Evolutionary conservation across 2,113 vertebrate genomes (phyloP).

Genomic region (Entomyzon cyanotis): DNA sequence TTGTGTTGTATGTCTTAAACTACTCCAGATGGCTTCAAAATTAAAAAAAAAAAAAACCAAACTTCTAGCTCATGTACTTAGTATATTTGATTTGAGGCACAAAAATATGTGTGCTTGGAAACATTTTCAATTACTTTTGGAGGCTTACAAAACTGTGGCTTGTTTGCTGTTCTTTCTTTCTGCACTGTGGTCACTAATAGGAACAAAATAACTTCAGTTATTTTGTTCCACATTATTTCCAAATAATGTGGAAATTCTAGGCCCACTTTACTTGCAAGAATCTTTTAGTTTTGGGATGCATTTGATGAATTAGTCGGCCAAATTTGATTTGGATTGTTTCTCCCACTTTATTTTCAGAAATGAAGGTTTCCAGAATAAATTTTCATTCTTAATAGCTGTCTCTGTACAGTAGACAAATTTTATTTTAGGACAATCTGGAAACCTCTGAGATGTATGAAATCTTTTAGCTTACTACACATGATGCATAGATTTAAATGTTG

Average conservation of each 20-base stretch:
- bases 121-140: slow-evolving; percentile 44
- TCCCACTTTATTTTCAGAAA: slow-evolving; percentile 31
- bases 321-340: background rate
- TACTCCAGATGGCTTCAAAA: slow-evolving; percentile 52
- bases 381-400: slow-evolving; percentile 19
- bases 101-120: slow-evolving; percentile 47
- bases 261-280: background rate
- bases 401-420: slow-evolving; percentile 28
- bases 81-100: slow-evolving; percentile 49
- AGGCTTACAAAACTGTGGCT: background rate
- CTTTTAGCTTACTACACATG: slow-evolving; percentile 24
- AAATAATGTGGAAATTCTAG: background rate
- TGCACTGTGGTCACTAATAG: background rate
- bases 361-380: background rate
- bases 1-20: slow-evolving; percentile 33
- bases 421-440: slow-evolving; percentile 64
- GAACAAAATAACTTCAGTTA: background rate
- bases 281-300: background rate
- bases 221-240: too few species aligned
- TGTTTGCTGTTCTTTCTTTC: background rate
- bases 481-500: slow-evolving; percentile 27
- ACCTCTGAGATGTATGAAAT: slow-evolving; percentile 31
- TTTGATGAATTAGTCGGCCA: background rate
- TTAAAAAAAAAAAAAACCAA: slow-evolving; percentile 34
- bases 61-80: background rate